Evolutionary conservation across 2,888 invertebrate species (phyloP).

Genomic region (Ischnura elegans): DNA sequence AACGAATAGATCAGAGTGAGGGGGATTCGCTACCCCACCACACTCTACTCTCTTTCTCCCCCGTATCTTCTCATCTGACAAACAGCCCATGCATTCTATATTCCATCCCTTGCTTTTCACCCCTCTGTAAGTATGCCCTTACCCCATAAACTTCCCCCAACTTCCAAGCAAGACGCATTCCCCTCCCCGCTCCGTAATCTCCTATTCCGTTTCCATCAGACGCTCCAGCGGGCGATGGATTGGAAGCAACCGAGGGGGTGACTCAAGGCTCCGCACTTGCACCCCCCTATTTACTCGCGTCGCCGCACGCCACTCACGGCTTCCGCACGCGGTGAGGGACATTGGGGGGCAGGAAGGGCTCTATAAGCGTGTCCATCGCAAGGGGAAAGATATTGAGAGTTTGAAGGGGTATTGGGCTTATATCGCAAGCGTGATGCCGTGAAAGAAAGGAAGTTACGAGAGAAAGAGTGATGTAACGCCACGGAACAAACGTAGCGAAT

Average conservation of each 20-base stretch:
- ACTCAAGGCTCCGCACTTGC: neutral
- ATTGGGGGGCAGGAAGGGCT: neutral
- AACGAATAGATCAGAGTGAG: too few species aligned
- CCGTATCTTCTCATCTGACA: neutral
- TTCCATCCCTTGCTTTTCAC: neutral
- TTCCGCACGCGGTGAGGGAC: neutral
- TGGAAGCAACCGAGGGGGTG: neutral
- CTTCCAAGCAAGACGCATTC: neutral
- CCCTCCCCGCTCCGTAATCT: neutral
- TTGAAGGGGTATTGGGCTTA: neutral
- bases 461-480: too few species aligned
- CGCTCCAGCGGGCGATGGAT: constrained; percentile 28
- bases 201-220: constrained; percentile 30
- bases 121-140: neutral
- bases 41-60: too few species aligned
- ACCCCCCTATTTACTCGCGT: neutral
- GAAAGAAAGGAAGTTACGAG: neutral
- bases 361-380: too few species aligned
- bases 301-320: neutral
- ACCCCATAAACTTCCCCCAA: neutral
- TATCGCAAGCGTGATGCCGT: neutral
- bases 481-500: too few species aligned
- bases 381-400: neutral
- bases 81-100: neutral
- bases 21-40: too few species aligned